These are phyloP conservation scores for Lithodes maja DNA, from an alignment of 2,888 invertebrate species.

Conservation along the genomic window DNA sequence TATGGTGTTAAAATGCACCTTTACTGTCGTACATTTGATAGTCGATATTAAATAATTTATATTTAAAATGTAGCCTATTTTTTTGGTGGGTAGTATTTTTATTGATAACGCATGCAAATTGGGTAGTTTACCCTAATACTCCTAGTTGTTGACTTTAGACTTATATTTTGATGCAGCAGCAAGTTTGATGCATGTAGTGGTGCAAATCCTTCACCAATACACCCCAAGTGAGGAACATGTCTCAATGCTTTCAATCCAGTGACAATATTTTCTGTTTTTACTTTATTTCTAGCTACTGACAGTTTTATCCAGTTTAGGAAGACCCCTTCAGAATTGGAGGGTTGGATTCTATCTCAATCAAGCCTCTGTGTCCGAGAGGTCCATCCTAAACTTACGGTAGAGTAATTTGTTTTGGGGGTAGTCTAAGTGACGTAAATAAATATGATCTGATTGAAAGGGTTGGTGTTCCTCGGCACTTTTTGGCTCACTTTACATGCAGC, in stretches of 20 bases:
- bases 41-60: too few species aligned
- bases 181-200: slow-evolving; percentile 32
- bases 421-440: too few species aligned
- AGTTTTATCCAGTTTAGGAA: neutral
- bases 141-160: slow-evolving; percentile 56
- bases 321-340: neutral
- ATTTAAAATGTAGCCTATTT: too few species aligned
- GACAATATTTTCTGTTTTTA: neutral
- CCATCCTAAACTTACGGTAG: neutral
- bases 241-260: neutral
- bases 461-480: slow-evolving; percentile 16
- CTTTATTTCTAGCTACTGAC: slow-evolving; percentile 12
- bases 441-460: neutral
- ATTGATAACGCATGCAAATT: too few species aligned
- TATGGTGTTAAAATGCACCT: too few species aligned
- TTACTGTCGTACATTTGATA: too few species aligned
- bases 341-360: neutral
- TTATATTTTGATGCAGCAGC: slow-evolving; percentile 48
- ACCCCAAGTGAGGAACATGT: neutral
- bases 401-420: too few species aligned
- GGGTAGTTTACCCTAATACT: neutral
- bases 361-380: neutral
- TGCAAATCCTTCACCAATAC: slow-evolving; percentile 19
- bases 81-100: too few species aligned
- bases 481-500: slow-evolving; percentile 24